Percentiles rank a stretch among this genome's conserved stretches.
phyloP scores from a whole-genome alignment of 1,140 invertebrate species.

The Macrotrachela quadricornifera region DNA sequence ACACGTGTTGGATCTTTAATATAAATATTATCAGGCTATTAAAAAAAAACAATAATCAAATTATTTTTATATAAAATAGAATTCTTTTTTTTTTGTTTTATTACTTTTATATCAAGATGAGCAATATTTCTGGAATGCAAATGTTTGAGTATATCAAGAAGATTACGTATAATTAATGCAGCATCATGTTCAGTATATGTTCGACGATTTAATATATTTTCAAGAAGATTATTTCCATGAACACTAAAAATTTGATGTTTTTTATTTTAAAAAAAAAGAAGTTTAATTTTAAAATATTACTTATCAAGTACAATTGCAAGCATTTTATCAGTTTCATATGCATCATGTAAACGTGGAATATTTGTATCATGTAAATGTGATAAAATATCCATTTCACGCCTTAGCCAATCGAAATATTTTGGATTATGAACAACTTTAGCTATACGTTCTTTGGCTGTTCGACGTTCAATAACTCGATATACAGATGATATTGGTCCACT shows the following conservation, averaged over 20 bases:
- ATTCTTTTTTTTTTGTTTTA: too few species aligned
- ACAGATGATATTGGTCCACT: background rate
- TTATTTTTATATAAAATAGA: too few species aligned
- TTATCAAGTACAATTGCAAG: too few species aligned
- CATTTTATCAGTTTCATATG: conserved; percentile 44
- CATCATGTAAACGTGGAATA: conserved; percentile 54
- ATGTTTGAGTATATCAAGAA: conserved; percentile 61
- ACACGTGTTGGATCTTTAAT: background rate
- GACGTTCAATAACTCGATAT: conserved; percentile 4
- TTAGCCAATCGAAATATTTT: background rate
- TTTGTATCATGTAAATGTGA: background rate
- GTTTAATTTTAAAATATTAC: too few species aligned
- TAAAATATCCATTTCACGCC: background rate
- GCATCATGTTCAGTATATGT: conserved; percentile 68
- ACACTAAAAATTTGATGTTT: too few species aligned
- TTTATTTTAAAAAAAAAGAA: too few species aligned
- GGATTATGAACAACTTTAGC: conserved; percentile 3
- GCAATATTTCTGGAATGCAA: conserved; percentile 69
- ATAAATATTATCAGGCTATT: background rate
- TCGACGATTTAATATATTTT: conserved; percentile 45
- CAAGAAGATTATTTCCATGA: conserved; percentile 53
- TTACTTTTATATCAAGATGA: conserved; percentile 52
- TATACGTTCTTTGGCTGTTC: conserved; percentile 2
- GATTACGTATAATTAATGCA: conserved; percentile 59
- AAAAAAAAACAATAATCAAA: too few species aligned